phyloP scores from a whole-genome alignment of 2,888 invertebrate species.

The Nomada fabriciana region DNA sequence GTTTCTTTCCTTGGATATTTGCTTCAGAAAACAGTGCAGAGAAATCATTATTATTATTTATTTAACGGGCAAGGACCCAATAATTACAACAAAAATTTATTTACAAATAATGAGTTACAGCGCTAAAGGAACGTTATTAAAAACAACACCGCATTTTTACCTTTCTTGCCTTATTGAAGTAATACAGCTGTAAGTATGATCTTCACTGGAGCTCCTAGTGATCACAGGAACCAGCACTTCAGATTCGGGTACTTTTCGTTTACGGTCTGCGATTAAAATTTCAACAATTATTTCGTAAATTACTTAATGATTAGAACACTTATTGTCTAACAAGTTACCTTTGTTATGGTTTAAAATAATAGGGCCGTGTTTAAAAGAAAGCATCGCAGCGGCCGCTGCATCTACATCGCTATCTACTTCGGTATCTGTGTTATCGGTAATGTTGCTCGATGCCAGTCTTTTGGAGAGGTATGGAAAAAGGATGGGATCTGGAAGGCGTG shows the following conservation, averaged over 20 bases:
- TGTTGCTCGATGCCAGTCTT: conserved; percentile 86
- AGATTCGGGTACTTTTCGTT: conserved; percentile 77
- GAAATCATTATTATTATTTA: no score
- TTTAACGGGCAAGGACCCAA: no score
- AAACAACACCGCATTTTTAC: conserved; percentile 60
- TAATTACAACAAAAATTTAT: no score
- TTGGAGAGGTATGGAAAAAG: conserved; percentile 94
- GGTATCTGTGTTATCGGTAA: conserved; percentile 83
- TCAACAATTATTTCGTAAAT: background rate
- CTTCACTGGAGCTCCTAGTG: conserved; percentile 95
- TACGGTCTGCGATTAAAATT: conserved; percentile 76
- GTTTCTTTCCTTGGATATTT: conserved; percentile 74
- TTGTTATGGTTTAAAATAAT: conserved; percentile 86
- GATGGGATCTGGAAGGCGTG: conserved; percentile 89
- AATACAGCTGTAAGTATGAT: conserved; percentile 93
- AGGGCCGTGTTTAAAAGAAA: conserved; percentile 94
- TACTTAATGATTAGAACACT: background rate
- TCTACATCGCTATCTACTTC: conserved; percentile 89
- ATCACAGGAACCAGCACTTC: conserved; percentile 87
- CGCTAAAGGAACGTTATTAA: background rate
- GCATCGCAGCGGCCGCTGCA: conserved; percentile 93
- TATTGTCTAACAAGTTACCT: conserved; percentile 70
- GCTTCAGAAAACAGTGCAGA: conserved; percentile 52
- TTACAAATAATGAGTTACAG: no score
- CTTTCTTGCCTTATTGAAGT: conserved; percentile 81